A percentile compares a stretch with the other conserved stretches of the same genome.
phyloP scores from a whole-genome alignment of 64 coral and sea anemone genomes.

The Montipora efflorescens region DNA sequence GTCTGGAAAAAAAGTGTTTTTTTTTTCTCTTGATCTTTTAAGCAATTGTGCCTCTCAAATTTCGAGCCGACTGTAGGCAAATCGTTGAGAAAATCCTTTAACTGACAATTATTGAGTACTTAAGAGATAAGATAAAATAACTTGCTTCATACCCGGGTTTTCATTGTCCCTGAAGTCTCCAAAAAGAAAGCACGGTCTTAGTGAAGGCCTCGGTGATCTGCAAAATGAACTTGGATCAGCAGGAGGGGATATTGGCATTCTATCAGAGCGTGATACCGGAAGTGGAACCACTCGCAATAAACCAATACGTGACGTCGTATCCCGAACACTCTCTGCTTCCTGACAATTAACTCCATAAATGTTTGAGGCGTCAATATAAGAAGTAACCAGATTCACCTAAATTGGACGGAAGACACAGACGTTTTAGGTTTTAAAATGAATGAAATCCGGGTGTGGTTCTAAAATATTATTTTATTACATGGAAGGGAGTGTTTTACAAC shows the following conservation, averaged over 20 bases:
- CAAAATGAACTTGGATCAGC: constrained; percentile 25
- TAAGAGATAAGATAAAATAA: too few species aligned
- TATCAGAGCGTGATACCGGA: constrained; percentile 12
- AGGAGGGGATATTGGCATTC: background rate
- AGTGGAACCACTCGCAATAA: background rate
- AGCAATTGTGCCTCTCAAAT: too few species aligned
- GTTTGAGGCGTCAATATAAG: constrained; percentile 36
- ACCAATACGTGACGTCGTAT: background rate
- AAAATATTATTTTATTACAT: too few species aligned
- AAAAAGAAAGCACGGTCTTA: constrained; percentile 36
- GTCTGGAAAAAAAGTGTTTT: too few species aligned
- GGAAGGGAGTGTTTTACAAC: too few species aligned
- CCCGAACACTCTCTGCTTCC: background rate
- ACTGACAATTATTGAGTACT: too few species aligned
- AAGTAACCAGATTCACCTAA: constrained; percentile 16
- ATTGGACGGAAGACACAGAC: too few species aligned
- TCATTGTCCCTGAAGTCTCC: constrained; percentile 59
- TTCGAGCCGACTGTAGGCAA: too few species aligned
- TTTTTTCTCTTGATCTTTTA: too few species aligned
- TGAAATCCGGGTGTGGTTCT: too few species aligned
- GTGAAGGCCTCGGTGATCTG: background rate
- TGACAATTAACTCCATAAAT: constrained; percentile 19
- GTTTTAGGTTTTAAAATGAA: too few species aligned
- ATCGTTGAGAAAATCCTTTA: too few species aligned
- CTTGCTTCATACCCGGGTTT: constrained; percentile 11